A percentile compares a stretch with the other conserved stretches of the same genome.
Conservation (phyloP, 2,113 vertebrate genomes). For the Oenanthe melanoleuca region DNA sequence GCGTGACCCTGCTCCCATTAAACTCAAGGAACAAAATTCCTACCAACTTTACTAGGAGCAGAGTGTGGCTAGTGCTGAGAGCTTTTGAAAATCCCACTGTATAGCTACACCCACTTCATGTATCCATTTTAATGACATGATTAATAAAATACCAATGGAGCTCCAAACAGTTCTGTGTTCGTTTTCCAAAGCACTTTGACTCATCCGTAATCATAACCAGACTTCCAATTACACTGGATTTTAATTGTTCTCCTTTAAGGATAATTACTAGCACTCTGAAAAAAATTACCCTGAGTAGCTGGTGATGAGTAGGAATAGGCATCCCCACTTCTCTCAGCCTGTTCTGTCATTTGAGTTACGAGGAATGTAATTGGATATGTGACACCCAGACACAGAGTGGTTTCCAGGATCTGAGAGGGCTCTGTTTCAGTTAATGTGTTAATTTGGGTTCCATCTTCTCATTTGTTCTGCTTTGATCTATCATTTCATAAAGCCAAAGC, state of each 20-base stretch:
- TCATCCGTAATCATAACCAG: slow-evolving; percentile 63
- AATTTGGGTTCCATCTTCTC: slow-evolving; percentile 66
- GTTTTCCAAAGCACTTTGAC: slow-evolving; percentile 54
- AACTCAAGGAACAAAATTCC: slow-evolving; percentile 18
- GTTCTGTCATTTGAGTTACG: slow-evolving; percentile 57
- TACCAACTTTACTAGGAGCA: background rate
- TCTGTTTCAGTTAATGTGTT: slow-evolving; percentile 65
- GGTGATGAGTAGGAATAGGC: slow-evolving; percentile 37
- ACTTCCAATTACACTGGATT: slow-evolving; percentile 25
- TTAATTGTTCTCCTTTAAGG: slow-evolving; percentile 57
- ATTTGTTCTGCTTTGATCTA: slow-evolving; percentile 66
- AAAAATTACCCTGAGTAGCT: slow-evolving; percentile 34
- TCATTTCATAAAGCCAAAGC: slow-evolving; percentile 53
- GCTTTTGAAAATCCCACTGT: slow-evolving; percentile 51
- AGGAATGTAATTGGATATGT: slow-evolving; percentile 62
- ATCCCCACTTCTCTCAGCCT: slow-evolving; percentile 9
- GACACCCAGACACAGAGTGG: slow-evolving; percentile 54
- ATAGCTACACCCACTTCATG: slow-evolving; percentile 32
- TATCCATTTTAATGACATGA: slow-evolving; percentile 46
- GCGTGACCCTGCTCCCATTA: background rate
- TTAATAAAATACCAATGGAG: slow-evolving; percentile 58
- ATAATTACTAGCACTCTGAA: slow-evolving; percentile 45
- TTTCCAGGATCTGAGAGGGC: slow-evolving; percentile 58
- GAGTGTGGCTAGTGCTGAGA: slow-evolving; percentile 10
- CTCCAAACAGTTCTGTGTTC: slow-evolving; percentile 62